Base-by-base conservation (phyloP, 1,140 invertebrate genomes). In the Calliphora vicina region DNA sequence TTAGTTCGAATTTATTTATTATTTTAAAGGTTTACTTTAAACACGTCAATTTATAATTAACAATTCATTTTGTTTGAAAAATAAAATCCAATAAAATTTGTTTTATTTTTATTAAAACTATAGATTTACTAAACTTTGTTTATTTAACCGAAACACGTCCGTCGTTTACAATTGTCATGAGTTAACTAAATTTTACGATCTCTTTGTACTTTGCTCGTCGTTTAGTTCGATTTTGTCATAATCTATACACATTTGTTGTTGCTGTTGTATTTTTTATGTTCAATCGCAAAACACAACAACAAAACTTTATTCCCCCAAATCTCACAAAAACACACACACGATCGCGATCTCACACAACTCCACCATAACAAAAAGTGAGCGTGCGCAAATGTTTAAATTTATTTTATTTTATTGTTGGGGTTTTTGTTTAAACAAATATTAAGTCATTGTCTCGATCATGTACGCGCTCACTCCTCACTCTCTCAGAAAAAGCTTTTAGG, bases 141-240 rank as follows among this genome's bases (percentile, higher is more conserved):
- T 29, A 2, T 76, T 17, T 81, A 78, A 78, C 74, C 74, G 74
- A 78, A 78, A 78, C 74, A 78, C 74, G 74, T 78, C 74, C 74
- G 74, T 20, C 74, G 74, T 45, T 78, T 23, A 78, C 74, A 78
- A 78, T 78, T 78, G 74, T 78, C 74, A 78, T 78, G 35, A 78
- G 35, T 78, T 42, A 78, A 78, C 74, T 78, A 43, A 74, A 43
- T 42, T 78, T 78, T n/a, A 43, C 74, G 74, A 78, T 78, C 74
- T 78, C 74, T 43, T 78, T 43, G 10, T 78, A 43, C 26, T 78
- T 78, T 78, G 42, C 74, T 78, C 35, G 72, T 74, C 27, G 74
- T 43, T 78, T 78, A 20, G 74, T 43, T 78, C n/a, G 35, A 43
- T 78, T 78, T 78, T 78, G 35, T 78, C 74, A 78, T 78, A 78